A percentile compares a stretch with the other conserved stretches of the same genome.
phyloP scores from a whole-genome alignment of 2,888 invertebrate genomes.

The Zele albiditarsus region DNA sequence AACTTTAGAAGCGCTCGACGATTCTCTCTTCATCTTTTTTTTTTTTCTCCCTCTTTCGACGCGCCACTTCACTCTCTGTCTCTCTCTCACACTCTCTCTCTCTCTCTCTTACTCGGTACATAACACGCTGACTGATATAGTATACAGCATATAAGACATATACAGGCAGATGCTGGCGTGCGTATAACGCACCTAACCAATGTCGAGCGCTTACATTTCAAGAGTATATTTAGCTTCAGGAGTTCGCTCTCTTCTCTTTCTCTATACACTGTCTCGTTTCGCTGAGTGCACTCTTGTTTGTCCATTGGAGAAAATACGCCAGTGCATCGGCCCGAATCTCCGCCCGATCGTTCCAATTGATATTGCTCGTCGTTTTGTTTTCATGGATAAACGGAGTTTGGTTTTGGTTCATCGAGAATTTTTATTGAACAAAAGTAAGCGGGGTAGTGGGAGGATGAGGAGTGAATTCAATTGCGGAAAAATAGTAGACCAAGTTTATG shows the following conservation, averaged over 20 bases:
- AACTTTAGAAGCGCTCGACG: conserved; percentile 51
- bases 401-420: neutral
- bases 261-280: conserved; percentile 28
- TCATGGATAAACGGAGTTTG: conserved; percentile 50
- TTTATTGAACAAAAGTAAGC: neutral
- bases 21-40: conserved; percentile 31
- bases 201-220: conserved; percentile 22
- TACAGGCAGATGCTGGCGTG: conserved; percentile 50
- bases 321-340: conserved; percentile 56
- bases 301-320: conserved; percentile 50
- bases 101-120: conserved; percentile 33
- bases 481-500: neutral
- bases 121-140: conserved; percentile 22
- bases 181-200: conserved; percentile 30
- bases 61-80: conserved; percentile 18
- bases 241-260: conserved; percentile 5
- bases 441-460: neutral
- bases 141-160: neutral
- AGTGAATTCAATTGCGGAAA: conserved; percentile 2
- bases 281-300: conserved; percentile 52
- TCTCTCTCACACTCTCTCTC: conserved; percentile 36
- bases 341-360: conserved; percentile 48
- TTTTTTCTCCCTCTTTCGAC: neutral
- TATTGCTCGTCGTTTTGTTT: conserved; percentile 34
- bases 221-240: conserved; percentile 20